These are phyloP conservation scores for Coccyzus lansbergi DNA, from an alignment of 2,797 vertebrate genomes.

Conservation along the genomic window DNA sequence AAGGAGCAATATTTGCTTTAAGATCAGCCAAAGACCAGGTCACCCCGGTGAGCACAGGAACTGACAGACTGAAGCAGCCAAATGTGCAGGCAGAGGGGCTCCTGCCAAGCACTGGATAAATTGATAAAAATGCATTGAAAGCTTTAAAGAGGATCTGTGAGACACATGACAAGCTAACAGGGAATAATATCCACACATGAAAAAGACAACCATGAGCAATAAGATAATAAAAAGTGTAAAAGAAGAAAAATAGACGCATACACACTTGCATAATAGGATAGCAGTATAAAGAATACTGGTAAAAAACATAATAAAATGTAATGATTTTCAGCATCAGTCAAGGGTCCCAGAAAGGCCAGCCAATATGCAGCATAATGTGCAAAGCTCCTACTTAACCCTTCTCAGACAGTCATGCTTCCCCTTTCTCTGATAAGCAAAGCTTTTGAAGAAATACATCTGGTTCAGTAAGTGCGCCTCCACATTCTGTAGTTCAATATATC, in stretches of 20 bases:
- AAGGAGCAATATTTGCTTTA: not conserved
- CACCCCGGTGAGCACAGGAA: not conserved
- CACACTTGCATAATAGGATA: not conserved
- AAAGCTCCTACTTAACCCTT: not conserved
- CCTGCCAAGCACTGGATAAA: not conserved
- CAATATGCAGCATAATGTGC: not conserved
- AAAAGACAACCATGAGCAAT: not conserved
- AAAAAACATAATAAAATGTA: not conserved
- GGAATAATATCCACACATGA: not conserved
- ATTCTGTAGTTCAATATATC: not conserved
- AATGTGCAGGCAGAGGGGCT: fast-evolving
- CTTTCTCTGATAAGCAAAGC: not conserved
- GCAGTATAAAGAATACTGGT: not conserved
- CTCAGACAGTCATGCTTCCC: not conserved
- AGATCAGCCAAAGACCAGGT: not conserved
- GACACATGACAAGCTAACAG: not conserved
- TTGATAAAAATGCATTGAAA: not conserved
- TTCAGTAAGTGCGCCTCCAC: not conserved
- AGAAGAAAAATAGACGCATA: not conserved
- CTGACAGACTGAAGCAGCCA: not conserved
- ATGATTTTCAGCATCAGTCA: not conserved
- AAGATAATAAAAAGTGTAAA: not conserved
- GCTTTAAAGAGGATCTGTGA: not conserved
- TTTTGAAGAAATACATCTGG: not conserved
- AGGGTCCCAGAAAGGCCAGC: not conserved